Evolutionary conservation across 37 sponge, comb jelly and placozoan species (phyloP).

Genomic region (Beroe forskalii): DNA sequence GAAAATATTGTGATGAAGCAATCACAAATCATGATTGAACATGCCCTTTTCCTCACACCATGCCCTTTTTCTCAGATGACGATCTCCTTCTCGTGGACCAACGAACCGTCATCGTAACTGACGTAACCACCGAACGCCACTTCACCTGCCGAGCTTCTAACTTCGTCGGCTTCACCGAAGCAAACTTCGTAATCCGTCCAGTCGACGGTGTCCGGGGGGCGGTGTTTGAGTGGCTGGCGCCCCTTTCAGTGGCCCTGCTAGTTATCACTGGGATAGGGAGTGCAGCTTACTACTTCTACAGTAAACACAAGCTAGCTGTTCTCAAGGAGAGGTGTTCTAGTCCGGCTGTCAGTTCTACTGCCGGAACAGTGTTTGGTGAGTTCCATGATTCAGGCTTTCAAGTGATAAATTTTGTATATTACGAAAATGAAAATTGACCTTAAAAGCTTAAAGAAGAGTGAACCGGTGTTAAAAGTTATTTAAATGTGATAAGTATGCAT

Average conservation of each 20-base stretch:
- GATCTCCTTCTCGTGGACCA: neutral
- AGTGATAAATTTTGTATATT: too few relatives aligned
- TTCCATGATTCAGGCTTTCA: too few relatives aligned
- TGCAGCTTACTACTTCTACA: conserved; percentile 47
- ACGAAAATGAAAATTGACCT: too few relatives aligned
- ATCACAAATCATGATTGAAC: too few relatives aligned
- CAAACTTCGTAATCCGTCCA: neutral
- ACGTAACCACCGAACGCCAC: neutral
- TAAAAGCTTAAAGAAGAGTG: too few relatives aligned
- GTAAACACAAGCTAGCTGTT: neutral
- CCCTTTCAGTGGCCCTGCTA: conserved; percentile 8
- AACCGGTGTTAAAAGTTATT: too few relatives aligned
- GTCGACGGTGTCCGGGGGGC: neutral
- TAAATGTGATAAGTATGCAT: too few relatives aligned
- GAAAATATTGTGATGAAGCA: too few relatives aligned
- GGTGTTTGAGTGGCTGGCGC: conserved; percentile 24
- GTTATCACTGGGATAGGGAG: neutral
- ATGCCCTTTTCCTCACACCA: too few relatives aligned
- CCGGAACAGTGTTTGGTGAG: conserved; percentile 25
- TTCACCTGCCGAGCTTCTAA: conserved; percentile 38
- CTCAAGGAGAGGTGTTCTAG: conserved; percentile 21
- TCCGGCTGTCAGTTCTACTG: neutral
- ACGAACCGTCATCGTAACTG: conserved; percentile 15
- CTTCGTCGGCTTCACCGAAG: neutral
- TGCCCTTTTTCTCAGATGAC: neutral